Evolutionary conservation across 2,888 invertebrate species (phyloP).

Genomic region (Acrobasis repandana): DNA sequence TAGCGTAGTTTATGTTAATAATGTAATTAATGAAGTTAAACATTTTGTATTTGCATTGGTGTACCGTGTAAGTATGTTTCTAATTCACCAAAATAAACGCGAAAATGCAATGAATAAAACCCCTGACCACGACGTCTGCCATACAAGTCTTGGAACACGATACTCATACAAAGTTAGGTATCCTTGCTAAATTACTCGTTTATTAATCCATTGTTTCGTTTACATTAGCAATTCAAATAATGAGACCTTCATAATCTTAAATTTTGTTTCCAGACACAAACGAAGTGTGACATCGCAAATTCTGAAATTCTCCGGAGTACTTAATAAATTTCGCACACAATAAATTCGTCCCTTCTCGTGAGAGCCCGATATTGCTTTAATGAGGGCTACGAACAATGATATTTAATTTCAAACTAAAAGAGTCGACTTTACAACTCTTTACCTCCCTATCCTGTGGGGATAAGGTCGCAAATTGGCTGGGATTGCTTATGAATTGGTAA

Average conservation of each 20-base stretch:
- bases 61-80: too few relatives aligned
- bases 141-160: too few relatives aligned
- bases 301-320: conserved; percentile 34
- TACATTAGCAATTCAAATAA: conserved; percentile 10
- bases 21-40: too few relatives aligned
- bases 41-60: too few relatives aligned
- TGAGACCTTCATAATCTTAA: conserved; percentile 4
- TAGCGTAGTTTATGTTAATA: too few relatives aligned
- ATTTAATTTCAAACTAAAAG: conserved; percentile 76
- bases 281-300: conserved; percentile 18
- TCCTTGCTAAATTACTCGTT: too few relatives aligned
- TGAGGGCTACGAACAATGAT: conserved; percentile 74
- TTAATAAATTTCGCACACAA: conserved; percentile 74
- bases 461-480: conserved; percentile 40
- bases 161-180: too few relatives aligned
- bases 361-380: conserved; percentile 77
- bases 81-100: too few relatives aligned
- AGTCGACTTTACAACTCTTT: conserved; percentile 53
- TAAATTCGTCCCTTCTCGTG: conserved; percentile 62
- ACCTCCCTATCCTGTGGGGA: conserved; percentile 26
- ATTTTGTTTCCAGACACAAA: conserved; percentile 8
- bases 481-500: conserved; percentile 34
- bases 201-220: not conserved
- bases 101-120: too few relatives aligned
- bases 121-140: too few relatives aligned